Conservation (phyloP, 2,113 vertebrate species). For the Cettia cetti region DNA sequence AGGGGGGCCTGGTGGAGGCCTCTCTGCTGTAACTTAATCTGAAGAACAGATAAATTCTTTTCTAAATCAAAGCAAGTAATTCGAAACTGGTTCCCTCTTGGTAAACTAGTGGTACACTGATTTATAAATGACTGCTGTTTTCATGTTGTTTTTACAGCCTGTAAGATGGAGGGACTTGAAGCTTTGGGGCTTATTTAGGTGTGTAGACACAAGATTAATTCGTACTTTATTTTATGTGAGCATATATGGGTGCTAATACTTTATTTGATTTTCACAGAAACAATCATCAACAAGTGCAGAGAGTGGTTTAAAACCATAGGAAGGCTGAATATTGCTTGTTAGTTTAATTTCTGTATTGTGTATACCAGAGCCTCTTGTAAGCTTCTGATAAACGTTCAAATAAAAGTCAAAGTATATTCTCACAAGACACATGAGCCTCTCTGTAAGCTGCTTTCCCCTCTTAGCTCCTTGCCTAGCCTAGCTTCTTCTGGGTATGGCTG, state of each 20-base stretch:
- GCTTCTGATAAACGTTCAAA: not conserved
- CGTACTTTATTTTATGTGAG: not conserved
- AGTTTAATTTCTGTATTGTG: not conserved
- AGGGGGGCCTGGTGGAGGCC: not conserved
- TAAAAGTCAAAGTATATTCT: not conserved
- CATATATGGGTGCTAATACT: not conserved
- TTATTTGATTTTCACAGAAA: not conserved
- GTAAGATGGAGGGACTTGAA: not conserved
- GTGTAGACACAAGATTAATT: not conserved
- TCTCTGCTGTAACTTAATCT: not conserved
- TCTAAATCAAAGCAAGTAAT: constrained; percentile 37
- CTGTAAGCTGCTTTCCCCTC: not conserved
- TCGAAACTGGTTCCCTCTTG: not conserved
- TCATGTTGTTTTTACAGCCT: not conserved
- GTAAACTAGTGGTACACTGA: not conserved
- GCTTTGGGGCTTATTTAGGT: not conserved
- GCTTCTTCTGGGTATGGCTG: not conserved
- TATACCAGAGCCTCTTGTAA: not conserved
- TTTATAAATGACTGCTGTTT: not conserved
- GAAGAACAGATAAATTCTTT: constrained; percentile 25
- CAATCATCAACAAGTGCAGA: not conserved
- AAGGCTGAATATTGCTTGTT: not conserved
- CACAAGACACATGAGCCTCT: not conserved
- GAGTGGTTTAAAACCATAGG: not conserved
- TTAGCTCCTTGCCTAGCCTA: not conserved